Evolutionary conservation across 2,797 vertebrate species (phyloP), one percentile per base, ranked within the genome.

Genomic region (Myiotriccus ornatus): DNA sequence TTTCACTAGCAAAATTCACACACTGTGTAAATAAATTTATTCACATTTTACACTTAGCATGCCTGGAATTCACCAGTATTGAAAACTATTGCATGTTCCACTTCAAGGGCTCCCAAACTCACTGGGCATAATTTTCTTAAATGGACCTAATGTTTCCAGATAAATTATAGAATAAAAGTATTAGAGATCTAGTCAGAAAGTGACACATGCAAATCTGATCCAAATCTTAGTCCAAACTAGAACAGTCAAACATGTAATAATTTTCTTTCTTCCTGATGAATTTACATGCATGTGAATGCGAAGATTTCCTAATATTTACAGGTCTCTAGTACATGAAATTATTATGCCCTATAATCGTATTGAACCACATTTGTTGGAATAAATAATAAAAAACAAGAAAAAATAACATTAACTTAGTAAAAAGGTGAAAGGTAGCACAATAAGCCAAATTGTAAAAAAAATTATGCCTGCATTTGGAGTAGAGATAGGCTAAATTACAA

Each of bases 31-130:
- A 93, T 50, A 77, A 47, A 43, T 89, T 41, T 50, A 43, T 32
- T 70, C 12, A 74, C 9, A 46, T 84, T 95, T 97, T 91, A 67
- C 55, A 84, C 10, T 22, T 18, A 59, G 6, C 17, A 63, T 22
- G 43, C 34, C 62, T 68, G 67, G n/a, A 92, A 96, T 84, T 90
- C 87, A 50, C 24, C 32, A 32, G 30, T 24, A 60, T 34, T 87
- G 73, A 69, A 95, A 91, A 50, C 24, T 79, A 60, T 88, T 15
- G 8, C 20, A 43, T 30, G 53, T 68, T 93, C 65, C 46, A 56
- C 32, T 87, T 91, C 88, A 93, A 64, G 82, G n/a, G 46, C 70
- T 96, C n/a, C 4, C n/a, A 81, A 87, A 67, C 14, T 16, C 7
- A 53, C 46, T 69, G 24, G 10, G n/a, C 59, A 71, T 44, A 46